These are phyloP conservation scores for Otolemur garnettii DNA, from an alignment of 2,113 vertebrate species.

Conservation along the genomic window DNA sequence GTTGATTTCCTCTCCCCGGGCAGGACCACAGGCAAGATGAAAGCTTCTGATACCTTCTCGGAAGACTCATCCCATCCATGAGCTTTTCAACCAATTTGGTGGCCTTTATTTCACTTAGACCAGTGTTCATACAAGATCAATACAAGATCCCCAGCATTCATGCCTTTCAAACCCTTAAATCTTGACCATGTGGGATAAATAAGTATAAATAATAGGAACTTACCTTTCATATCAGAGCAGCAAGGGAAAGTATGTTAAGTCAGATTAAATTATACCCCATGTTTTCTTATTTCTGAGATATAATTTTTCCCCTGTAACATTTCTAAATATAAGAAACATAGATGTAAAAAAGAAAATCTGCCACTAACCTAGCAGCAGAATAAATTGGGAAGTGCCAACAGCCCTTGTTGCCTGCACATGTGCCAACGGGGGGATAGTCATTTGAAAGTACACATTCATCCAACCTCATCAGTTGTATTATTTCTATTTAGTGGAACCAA, in stretches of 20 bases:
- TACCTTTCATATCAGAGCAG: background rate
- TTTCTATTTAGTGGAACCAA: background rate
- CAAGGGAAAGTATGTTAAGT: background rate
- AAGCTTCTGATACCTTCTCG: background rate
- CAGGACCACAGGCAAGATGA: background rate
- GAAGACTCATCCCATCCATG: background rate
- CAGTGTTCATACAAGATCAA: no score
- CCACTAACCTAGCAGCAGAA: background rate
- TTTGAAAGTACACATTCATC: background rate
- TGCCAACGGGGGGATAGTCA: background rate
- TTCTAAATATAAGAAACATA: constrained; percentile 31
- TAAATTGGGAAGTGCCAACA: background rate
- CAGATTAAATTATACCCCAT: background rate
- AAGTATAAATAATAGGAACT: background rate
- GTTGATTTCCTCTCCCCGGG: constrained; percentile 29
- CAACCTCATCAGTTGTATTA: background rate
- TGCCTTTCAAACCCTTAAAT: background rate
- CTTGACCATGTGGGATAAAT: background rate
- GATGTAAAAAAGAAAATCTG: background rate
- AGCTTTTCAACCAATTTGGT: background rate
- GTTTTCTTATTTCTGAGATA: background rate
- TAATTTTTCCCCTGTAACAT: constrained; percentile 25
- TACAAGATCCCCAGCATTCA: background rate
- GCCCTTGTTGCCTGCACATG: background rate
- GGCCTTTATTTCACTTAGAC: background rate